Evolutionary conservation across 2,888 invertebrate species (phyloP), one percentile per base, ranked within the genome.

Genomic region (Azorinus chamasolen): DNA sequence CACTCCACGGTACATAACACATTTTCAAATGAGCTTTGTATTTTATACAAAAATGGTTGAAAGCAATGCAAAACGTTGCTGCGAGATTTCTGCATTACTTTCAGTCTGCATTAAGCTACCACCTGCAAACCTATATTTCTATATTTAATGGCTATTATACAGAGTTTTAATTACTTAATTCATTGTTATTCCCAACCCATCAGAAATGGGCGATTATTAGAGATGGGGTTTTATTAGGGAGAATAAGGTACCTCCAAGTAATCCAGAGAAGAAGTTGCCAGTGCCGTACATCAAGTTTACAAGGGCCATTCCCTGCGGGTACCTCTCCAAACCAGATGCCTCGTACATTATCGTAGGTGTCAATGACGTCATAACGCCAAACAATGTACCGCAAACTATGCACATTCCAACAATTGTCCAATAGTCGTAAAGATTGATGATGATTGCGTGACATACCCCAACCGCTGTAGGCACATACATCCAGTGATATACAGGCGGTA

Each of bases 401-500:
- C 54, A 57, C 25, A 68, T 68, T 1, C 63, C 57, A 39, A 79
- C 54, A 3, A 71, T 53, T 20, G 75, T 64, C 62, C 66, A 63
- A 39, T 75, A 79, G 37, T 71, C 66, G 45, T 55, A 71, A 18
- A 72, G 54, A n/a, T 54, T 53, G 1, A 79, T 27, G 1, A 79
- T 61, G 16, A 79, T 37, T 10, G 71, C n/a, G 41, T 79, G 79
- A 20, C 71, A 51, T 3, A 74, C 27, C 6, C 66, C 74, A 18
- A 71, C 48, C 1, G 75, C 22, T 1, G 75, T 74, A 5, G 62
- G 43, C 20, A 71, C 24, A 48, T 75, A 75, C 0, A 79, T 59
- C 79, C 79, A 79, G 22, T 79, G 74, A 39, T 79, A 79, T 5
- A 75, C 50, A 20, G 79, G 72, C 2, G 74, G 79, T 10, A 70